Evolutionary conservation across 2,888 invertebrate genomes (phyloP), one percentile per base, ranked within the genome.

Genomic region (Latheticus oryzae): DNA sequence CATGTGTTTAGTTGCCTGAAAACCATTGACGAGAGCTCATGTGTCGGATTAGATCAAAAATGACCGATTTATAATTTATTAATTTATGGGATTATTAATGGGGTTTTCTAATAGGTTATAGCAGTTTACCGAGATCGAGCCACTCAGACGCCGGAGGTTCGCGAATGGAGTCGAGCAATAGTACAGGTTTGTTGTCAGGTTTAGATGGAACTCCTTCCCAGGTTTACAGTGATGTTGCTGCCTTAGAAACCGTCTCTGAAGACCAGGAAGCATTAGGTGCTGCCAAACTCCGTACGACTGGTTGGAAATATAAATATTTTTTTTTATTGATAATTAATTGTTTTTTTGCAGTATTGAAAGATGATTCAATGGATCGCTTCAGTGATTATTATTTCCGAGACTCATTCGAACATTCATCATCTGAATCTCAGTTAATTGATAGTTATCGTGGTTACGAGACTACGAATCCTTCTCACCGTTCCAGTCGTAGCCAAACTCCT

Each of bases 61-160:
- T n/a, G n/a, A n/a, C n/a, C n/a, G n/a, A n/a, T n/a, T n/a, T n/a
- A n/a, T n/a, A n/a, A n/a, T n/a, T n/a, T n/a, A n/a, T n/a, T n/a
- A n/a, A n/a, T n/a, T n/a, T n/a, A n/a, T n/a, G n/a, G n/a, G n/a
- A n/a, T n/a, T n/a, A n/a, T n/a, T n/a, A n/a, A n/a, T n/a, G n/a
- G n/a, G n/a, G n/a, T n/a, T n/a, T n/a, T n/a, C n/a, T n/a, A n/a
- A n/a, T 19, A 90, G 92, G 91, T 55, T 93, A 93, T 80, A 91
- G 90, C 80, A 92, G 91, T 79, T 82, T 93, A 70, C 92, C 93
- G 16, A 84, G 93, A 63, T 91, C 92, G 52, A 91, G 91, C 71
- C 91, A 92, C 81, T 90, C 90, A 63, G 90, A 89, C 65, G 76
- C 76, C 21, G 79, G 79, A 52, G 76, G 78, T 45, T 77, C 78